Evolutionary conservation across 2,113 vertebrate genomes (phyloP).

Genomic region (Seriola aureovittata): DNA sequence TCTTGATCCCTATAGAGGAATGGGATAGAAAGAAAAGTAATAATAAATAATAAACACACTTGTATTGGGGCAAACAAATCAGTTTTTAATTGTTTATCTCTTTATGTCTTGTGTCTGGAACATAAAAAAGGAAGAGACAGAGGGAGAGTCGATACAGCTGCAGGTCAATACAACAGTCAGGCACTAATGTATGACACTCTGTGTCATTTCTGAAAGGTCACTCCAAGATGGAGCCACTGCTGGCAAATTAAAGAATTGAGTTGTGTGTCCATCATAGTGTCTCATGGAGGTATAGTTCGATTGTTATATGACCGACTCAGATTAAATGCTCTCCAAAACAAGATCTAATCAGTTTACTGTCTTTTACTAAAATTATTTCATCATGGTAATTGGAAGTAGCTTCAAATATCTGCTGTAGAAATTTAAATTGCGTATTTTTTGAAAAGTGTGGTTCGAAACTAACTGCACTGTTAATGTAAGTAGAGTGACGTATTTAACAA

Average conservation of each 20-base stretch:
- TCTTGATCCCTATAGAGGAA: slow-evolving; percentile 24
- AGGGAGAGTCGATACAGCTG: not conserved
- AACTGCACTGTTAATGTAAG: not conserved
- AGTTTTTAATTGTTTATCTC: slow-evolving; percentile 12
- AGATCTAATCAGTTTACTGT: not conserved
- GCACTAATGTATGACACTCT: slow-evolving; percentile 50
- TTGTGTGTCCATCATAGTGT: slow-evolving; percentile 18
- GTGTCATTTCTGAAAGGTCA: slow-evolving; percentile 70
- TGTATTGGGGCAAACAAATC: not conserved
- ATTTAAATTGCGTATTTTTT: not conserved
- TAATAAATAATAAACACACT: not conserved
- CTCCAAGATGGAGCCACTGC: slow-evolving; percentile 47
- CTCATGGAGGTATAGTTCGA: slow-evolving; percentile 9
- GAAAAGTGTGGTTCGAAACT: not conserved
- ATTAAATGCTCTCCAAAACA: not conserved
- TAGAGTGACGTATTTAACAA: not conserved
- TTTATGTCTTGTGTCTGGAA: not conserved
- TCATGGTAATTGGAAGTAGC: not conserved
- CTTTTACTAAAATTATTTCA: not conserved
- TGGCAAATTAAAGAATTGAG: slow-evolving; percentile 41
- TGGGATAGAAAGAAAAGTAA: not conserved
- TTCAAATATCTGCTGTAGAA: not conserved
- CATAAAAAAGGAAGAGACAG: not conserved
- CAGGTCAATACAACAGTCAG: slow-evolving; percentile 51
- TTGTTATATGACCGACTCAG: slow-evolving; percentile 11